A percentile compares a stretch with the other conserved stretches of the same genome.
These are phyloP conservation scores for Labrus mixtus DNA, from an alignment of 2,113 vertebrate species.

Conservation along the genomic window DNA sequence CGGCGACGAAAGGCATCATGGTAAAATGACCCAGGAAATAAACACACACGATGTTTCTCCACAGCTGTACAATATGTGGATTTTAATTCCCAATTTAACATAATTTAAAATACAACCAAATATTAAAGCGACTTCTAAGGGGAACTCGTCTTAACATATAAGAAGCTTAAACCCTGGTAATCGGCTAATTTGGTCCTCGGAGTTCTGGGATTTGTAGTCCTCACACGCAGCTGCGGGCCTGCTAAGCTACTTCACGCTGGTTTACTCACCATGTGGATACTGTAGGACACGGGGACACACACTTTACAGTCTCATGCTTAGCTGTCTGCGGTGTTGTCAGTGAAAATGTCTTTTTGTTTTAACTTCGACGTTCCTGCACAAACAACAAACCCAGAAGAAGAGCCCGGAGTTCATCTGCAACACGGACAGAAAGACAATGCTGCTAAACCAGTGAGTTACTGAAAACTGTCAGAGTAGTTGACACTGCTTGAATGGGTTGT, in stretches of 20 bases:
- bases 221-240: not conserved
- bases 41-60: not conserved
- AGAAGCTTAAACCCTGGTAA: accelerated
- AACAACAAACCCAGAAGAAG: not conserved
- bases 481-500: no score
- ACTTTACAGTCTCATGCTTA: not conserved
- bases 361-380: conserved; percentile 78
- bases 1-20: conserved; percentile 34
- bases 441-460: conserved; percentile 67
- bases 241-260: conserved; percentile 4
- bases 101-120: not conserved
- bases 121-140: accelerated
- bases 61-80: not conserved
- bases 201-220: conserved; percentile 73
- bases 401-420: conserved; percentile 11
- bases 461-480: not conserved
- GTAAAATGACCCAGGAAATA: conserved; percentile 56
- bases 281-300: not conserved
- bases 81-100: not conserved
- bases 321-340: not conserved
- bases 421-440: conserved; percentile 20
- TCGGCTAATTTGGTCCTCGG: not conserved
- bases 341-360: conserved; percentile 84
- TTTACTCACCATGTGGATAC: conserved; percentile 32
- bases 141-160: accelerated